These are phyloP conservation scores for Caenorhabditis elegans DNA, from an alignment of 1,140 invertebrate genomes.

Conservation along the genomic window WBcel235 BX284606.5:756501-757000, in stretches of 20 bases:
- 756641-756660: slow-evolving; percentile 45
- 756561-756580: slow-evolving; percentile 63
- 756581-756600: slow-evolving; percentile 64
- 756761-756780: not conserved
- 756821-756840: slow-evolving; percentile 43
- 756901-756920: slow-evolving; percentile 62
- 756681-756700: not conserved
- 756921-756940: slow-evolving; percentile 64
- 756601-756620: slow-evolving; percentile 63
- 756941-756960: slow-evolving; percentile 65
- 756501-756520: slow-evolving; percentile 63
- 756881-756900: slow-evolving; percentile 63
- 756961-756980: slow-evolving; percentile 54
- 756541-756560: slow-evolving; percentile 59
- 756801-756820: not conserved
- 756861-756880: slow-evolving; percentile 48
- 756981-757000: slow-evolving; percentile 56
- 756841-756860: slow-evolving; percentile 53
- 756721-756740: slow-evolving; percentile 70
- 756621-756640: slow-evolving; percentile 61
- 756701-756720: slow-evolving; percentile 68
- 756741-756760: not conserved
- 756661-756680: not conserved
- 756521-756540: slow-evolving; percentile 64
- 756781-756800: slow-evolving; percentile 16